A percentile compares a stretch with the other conserved stretches of the same genome.
These are phyloP conservation scores for Panthera uncia DNA, from an alignment of 2,113 vertebrate genomes.

Conservation along the genomic window DNA sequence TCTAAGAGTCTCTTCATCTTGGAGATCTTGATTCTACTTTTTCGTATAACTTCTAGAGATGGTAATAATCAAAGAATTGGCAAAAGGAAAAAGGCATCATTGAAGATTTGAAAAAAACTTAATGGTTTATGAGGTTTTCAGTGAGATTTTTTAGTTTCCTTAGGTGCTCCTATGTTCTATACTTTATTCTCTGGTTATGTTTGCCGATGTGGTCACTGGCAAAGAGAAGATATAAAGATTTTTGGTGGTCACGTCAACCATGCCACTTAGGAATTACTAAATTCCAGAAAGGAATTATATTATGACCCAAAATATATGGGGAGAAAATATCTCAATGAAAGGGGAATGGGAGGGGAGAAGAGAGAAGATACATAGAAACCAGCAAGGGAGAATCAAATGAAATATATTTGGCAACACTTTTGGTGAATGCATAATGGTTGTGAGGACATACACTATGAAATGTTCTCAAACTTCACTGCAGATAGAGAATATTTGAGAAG, in stretches of 20 bases:
- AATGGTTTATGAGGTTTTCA: slow-evolving; percentile 37
- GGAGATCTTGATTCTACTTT: background rate
- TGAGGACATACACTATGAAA: background rate
- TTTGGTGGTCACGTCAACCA: background rate
- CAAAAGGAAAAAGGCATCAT: background rate
- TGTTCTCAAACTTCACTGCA: background rate
- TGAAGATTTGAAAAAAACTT: background rate
- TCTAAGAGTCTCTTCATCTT: background rate
- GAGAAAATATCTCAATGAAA: background rate
- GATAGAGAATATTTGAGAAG: background rate
- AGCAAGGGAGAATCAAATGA: background rate
- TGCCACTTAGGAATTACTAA: background rate
- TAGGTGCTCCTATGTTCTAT: background rate
- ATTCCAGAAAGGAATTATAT: background rate
- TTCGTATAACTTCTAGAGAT: background rate
- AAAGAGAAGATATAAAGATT: background rate
- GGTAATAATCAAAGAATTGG: slow-evolving; percentile 23
- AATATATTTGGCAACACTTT: background rate
- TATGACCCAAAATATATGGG: background rate
- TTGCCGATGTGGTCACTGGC: background rate
- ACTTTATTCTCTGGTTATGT: background rate
- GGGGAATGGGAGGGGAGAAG: background rate
- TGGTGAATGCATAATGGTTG: background rate
- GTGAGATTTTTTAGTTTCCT: background rate
- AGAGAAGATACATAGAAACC: background rate